These are phyloP conservation scores for Leptonema lineaticorne DNA, from an alignment of 1,140 invertebrate species.

Conservation along the genomic window DNA sequence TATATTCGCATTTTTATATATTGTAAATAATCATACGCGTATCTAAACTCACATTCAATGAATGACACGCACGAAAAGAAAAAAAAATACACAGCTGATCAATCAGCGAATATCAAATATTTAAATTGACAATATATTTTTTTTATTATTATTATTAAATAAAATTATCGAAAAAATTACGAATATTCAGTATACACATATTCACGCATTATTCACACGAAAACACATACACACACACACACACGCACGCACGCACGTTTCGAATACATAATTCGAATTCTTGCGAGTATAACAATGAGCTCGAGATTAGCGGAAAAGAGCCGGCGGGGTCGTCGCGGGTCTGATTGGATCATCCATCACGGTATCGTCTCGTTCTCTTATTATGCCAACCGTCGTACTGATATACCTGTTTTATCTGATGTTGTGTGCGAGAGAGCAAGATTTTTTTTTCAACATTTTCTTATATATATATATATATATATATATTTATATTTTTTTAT, in stretches of 20 bases:
- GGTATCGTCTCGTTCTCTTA: conserved; percentile 31
- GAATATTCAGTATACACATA: too few species aligned
- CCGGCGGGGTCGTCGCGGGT: conserved; percentile 21
- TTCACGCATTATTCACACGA: too few species aligned
- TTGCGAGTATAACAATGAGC: conserved; percentile 11
- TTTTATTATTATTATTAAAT: too few species aligned
- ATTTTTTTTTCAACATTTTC: not conserved
- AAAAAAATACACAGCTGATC: too few species aligned
- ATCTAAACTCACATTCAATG: too few species aligned
- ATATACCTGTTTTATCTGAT: conserved; percentile 28
- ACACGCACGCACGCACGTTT: not conserved
- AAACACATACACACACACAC: not conserved
- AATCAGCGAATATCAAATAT: too few species aligned
- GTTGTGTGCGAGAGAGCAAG: not conserved
- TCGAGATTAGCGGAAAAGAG: conserved; percentile 25
- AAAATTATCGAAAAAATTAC: too few species aligned
- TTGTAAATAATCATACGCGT: too few species aligned
- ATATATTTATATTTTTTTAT: not conserved
- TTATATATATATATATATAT: too few species aligned
- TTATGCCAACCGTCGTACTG: conserved; percentile 14
- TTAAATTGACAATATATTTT: too few species aligned
- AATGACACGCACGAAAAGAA: too few species aligned
- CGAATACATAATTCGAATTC: not conserved
- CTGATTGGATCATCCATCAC: conserved; percentile 36
- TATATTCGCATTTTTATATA: too few species aligned